These are phyloP conservation scores for Idaea biselata DNA, from an alignment of 2,888 invertebrate genomes.

Conservation along the genomic window DNA sequence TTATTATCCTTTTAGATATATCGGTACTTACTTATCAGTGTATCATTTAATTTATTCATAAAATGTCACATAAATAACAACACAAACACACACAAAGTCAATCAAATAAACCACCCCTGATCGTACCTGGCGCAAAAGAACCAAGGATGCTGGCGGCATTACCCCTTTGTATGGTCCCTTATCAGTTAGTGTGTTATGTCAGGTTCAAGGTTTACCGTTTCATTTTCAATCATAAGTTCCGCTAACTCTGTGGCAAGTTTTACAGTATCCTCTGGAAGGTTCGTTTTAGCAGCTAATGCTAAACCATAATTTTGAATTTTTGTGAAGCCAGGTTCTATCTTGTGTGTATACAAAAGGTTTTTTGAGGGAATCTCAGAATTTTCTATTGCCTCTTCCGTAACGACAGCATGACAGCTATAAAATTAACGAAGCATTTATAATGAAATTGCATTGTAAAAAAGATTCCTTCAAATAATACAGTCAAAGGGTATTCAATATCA, in stretches of 20 bases:
- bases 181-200: no score
- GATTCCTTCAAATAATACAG: no score
- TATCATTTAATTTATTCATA: no score
- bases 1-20: neutral
- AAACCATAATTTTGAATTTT: conserved; percentile 84
- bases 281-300: conserved; percentile 81
- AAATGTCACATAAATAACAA: no score
- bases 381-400: conserved; percentile 52
- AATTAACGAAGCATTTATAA: neutral
- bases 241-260: conserved; percentile 74
- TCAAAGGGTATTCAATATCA: no score
- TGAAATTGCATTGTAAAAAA: neutral
- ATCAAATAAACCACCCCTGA: no score
- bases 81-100: no score
- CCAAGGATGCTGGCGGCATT: no score
- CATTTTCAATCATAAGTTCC: conserved; percentile 52
- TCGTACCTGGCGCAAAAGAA: no score
- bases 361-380: conserved; percentile 40
- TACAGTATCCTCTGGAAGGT: conserved; percentile 80
- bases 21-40: no score
- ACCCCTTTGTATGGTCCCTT: no score
- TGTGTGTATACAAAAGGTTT: conserved; percentile 83
- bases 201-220: conserved; percentile 46
- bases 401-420: conserved; percentile 62
- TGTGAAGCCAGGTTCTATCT: conserved; percentile 81